Conservation (phyloP, 2,888 invertebrate species). For the Drosophila mayaguana region DNA sequence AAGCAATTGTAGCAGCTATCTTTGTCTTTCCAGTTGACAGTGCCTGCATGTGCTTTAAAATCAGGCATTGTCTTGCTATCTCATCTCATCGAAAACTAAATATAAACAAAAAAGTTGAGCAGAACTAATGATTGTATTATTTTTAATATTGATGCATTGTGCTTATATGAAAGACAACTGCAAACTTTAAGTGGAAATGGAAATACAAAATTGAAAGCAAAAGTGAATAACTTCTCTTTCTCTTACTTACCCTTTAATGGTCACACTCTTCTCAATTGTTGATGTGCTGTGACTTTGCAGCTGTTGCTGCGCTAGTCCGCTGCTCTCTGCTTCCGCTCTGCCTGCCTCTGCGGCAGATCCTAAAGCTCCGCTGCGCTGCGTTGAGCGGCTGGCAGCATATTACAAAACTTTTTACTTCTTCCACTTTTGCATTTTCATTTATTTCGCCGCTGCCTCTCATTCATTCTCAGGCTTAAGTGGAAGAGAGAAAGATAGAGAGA, state of each 20-base stretch:
- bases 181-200: background rate
- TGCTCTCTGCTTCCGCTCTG: background rate
- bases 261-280: conserved; percentile 12
- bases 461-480: conserved; percentile 23
- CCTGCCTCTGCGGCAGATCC: conserved; percentile 3
- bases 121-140: background rate
- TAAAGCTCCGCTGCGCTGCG: conserved; percentile 19
- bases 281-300: conserved; percentile 23
- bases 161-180: background rate
- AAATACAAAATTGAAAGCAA: conserved; percentile 1
- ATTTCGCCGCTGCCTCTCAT: conserved; percentile 58
- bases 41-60: background rate
- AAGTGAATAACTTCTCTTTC: background rate
- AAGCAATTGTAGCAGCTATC: background rate
- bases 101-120: conserved; percentile 21
- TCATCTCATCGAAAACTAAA: conserved; percentile 51
- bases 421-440: conserved; percentile 71
- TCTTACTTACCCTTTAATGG: background rate
- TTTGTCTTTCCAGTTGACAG: conserved; percentile 30
- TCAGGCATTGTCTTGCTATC: conserved; percentile 16
- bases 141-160: background rate
- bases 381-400: conserved; percentile 46
- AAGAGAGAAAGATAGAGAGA: background rate
- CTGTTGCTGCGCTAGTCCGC: conserved; percentile 5
- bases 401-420: conserved; percentile 74